phyloP scores from a whole-genome alignment of 2,797 vertebrate genomes.

The Anguilla megastoma region DNA sequence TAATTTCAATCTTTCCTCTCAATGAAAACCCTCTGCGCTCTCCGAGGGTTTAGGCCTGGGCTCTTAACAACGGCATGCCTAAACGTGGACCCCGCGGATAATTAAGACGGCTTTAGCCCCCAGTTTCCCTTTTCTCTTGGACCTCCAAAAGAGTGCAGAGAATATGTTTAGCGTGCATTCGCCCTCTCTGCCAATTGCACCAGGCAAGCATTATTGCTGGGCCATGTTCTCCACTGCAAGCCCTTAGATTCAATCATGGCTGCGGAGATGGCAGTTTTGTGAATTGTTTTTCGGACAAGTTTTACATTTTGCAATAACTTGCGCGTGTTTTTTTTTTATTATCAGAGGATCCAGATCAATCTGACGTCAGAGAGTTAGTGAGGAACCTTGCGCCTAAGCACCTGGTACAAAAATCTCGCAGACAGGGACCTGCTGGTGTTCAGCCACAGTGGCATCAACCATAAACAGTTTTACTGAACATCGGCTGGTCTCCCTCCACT shows the following conservation, averaged over 20 bases:
- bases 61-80: neutral
- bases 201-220: neutral
- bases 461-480: neutral
- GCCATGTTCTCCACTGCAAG: neutral
- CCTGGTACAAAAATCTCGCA: neutral
- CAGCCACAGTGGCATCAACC: neutral
- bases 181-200: neutral
- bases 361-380: neutral
- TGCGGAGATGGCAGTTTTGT: neutral
- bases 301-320: neutral
- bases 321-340: neutral
- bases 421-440: neutral
- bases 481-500: neutral
- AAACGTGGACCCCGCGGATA: neutral
- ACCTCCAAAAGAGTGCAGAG: neutral
- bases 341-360: neutral
- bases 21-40: conserved; percentile 37
- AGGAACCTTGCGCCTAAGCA: neutral
- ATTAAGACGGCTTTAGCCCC: neutral
- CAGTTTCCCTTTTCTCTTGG: neutral
- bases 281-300: neutral
- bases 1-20: conserved; percentile 42
- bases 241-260: neutral
- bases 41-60: conserved; percentile 25
- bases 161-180: neutral